Evolutionary conservation across 2,888 invertebrate species (phyloP), one percentile per base, ranked within the genome.

Genomic region (Pollenia labialis): DNA sequence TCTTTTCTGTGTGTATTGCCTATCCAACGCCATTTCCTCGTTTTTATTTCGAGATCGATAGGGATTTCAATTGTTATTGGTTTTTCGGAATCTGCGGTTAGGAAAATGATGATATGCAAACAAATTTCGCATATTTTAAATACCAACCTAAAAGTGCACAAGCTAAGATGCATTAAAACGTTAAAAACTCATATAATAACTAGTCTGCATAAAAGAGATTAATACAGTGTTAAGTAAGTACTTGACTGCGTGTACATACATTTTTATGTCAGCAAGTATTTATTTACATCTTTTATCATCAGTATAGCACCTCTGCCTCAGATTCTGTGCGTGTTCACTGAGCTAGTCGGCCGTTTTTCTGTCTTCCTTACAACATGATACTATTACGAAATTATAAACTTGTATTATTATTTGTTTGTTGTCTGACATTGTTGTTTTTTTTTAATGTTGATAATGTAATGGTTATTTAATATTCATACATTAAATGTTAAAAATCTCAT

Each of bases 381-480:
- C 54, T 62, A n/a, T 74, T 68, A 48, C 79, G 72, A 60, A 68
- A 81, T 44, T 44, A 44, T 74, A 52, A 48, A 79, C 44, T 64
- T 79, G 58, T 74, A 79, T 79, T 50, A 48, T 72, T n/a, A 69
- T 68, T 23, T 69, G 50, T 42, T 56, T 42, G 11, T 44, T 79
- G 60, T 62, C 12, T 85, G 68, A 50, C 71, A 81, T 71, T 66
- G 52, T 54, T 71, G 68, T 54, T 40, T 46, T 42, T 54, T 48
- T 66, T 79, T 79, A 14, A 66, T 62, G 76, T 56, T 62, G 50
- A 54, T 72, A 84, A 77, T 80, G 84, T 84, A 81, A 84, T 58
- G 81, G 81, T 85, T 81, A 84, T 88, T 81, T 85, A 64, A 88
- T 85, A 85, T 74, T 54, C 62, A 40, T 71, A 75, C 54, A 56